A percentile compares a stretch with the other conserved stretches of the same genome.
These are phyloP conservation scores for Larimichthys polyactis DNA, from an alignment of 2,113 vertebrate species.

Conservation along the genomic window DNA sequence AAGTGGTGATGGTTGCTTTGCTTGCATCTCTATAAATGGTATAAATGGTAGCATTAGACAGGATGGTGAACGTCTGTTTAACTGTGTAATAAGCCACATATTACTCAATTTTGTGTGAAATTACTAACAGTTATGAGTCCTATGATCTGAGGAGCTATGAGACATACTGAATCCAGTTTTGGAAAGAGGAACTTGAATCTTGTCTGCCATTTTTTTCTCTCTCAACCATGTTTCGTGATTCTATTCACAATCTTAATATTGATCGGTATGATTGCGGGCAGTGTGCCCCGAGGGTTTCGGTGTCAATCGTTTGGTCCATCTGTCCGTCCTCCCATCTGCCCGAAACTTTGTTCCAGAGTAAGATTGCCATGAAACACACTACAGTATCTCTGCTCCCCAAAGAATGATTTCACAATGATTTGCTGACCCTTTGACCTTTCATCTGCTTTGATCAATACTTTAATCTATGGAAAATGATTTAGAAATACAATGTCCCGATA, in stretches of 20 bases:
- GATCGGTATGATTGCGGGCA: neutral
- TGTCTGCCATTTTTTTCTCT: neutral
- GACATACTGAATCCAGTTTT: neutral
- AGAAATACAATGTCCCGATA: neutral
- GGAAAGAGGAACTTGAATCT: neutral
- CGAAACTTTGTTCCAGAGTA: conserved; percentile 8
- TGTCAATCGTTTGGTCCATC: conserved; percentile 32
- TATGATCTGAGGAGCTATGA: neutral
- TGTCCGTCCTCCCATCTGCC: conserved; percentile 15
- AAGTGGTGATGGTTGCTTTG: conserved; percentile 48
- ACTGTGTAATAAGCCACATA: neutral
- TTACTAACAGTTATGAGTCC: neutral
- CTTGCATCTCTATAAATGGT: conserved; percentile 42
- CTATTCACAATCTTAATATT: conserved; percentile 1
- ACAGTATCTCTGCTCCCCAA: neutral
- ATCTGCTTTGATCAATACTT: conserved; percentile 36
- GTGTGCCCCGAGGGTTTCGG: neutral
- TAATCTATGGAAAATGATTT: neutral
- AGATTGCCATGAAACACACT: conserved; percentile 9
- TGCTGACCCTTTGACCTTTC: conserved; percentile 19
- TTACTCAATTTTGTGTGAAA: neutral
- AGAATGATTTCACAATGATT: conserved; percentile 10
- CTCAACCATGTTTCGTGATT: neutral
- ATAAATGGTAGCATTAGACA: conserved; percentile 15
- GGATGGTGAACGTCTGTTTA: conserved; percentile 6